Conservation (phyloP, 2,888 invertebrate species). For the Agrochola macilenta region DNA sequence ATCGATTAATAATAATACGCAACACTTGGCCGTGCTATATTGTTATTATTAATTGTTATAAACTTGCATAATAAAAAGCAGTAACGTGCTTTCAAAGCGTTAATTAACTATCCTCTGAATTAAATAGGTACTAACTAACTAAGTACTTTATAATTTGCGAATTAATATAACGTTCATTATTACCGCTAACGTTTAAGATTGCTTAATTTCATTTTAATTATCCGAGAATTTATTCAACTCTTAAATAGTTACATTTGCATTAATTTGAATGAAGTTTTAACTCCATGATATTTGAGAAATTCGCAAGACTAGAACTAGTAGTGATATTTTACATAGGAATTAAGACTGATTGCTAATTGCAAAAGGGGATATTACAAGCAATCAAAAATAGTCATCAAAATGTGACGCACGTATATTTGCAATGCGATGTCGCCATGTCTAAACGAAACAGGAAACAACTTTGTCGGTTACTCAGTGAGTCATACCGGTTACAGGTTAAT, state of each 20-base stretch:
- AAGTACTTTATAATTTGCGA: conserved; percentile 22
- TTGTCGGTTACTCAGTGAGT: conserved; percentile 73
- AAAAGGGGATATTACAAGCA: background rate
- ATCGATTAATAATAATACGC: background rate
- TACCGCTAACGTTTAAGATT: background rate
- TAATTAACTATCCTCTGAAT: conserved; percentile 20
- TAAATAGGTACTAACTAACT: conserved; percentile 9
- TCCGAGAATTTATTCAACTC: conserved; percentile 9
- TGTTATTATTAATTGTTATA: background rate
- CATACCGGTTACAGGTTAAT: conserved; percentile 72
- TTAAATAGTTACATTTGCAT: conserved; percentile 9
- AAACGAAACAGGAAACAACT: conserved; percentile 76
- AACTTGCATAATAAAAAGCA: background rate
- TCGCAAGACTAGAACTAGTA: background rate
- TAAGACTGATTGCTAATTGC: conserved; percentile 9
- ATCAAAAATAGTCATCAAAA: conserved; percentile 37
- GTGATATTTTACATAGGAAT: conserved; percentile 17
- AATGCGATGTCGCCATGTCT: conserved; percentile 32
- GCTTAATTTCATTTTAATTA: conserved; percentile 27
- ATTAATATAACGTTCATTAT: conserved; percentile 24
- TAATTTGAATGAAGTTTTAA: background rate
- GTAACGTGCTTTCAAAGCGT: conserved; percentile 3
- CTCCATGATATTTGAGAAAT: background rate
- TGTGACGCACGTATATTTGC: conserved; percentile 41
- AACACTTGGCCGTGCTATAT: background rate